Evolutionary conservation across 2,888 invertebrate species (phyloP).

Genomic region (Hymenopus coronatus): DNA sequence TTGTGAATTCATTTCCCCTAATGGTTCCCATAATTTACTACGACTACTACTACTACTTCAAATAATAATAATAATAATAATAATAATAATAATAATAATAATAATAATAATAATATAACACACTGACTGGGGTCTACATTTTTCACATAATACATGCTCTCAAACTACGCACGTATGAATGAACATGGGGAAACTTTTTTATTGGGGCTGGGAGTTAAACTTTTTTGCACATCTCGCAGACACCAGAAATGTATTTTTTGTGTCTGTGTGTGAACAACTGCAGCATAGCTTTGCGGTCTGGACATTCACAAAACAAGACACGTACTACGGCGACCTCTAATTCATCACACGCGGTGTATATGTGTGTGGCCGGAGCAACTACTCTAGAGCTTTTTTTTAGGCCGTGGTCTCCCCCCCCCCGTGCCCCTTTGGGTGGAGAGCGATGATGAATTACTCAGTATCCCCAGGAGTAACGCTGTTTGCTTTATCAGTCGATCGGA

Average conservation of each 20-base stretch:
- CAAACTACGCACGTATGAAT: no score
- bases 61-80: not conserved
- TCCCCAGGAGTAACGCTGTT: not conserved
- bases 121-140: not conserved
- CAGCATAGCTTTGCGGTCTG: not conserved
- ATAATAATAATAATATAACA: not conserved
- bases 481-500: not conserved
- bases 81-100: not conserved
- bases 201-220: no score
- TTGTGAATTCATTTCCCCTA: no score
- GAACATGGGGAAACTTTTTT: no score
- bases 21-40: no score
- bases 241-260: not conserved
- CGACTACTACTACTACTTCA: not conserved
- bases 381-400: not conserved
- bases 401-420: no score
- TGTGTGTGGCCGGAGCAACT: not conserved
- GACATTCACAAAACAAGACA: not conserved
- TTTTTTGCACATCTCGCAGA: not conserved
- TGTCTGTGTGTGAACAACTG: not conserved
- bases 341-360: not conserved
- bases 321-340: not conserved
- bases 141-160: no score
- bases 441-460: not conserved
- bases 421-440: not conserved